A percentile compares a stretch with the other conserved stretches of the same genome.
Evolutionary conservation across 2,888 invertebrate genomes (phyloP).

Genomic region (Amblyteles armatorius): DNA sequence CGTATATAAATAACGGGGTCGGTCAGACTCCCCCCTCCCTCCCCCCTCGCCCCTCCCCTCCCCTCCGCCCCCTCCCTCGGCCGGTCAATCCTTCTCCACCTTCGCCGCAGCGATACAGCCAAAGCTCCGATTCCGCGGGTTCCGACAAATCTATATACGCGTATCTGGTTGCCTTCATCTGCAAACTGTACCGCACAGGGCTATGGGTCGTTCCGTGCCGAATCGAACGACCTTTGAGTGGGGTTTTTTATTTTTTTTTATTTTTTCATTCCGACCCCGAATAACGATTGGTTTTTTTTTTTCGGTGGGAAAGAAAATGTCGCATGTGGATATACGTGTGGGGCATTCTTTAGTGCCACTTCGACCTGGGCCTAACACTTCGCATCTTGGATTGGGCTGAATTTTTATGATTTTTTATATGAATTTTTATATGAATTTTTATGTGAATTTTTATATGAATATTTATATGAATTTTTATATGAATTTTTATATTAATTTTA

Average conservation of each 20-base stretch:
- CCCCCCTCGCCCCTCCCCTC: constrained; percentile 5
- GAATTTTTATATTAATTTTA: no score
- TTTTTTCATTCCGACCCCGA: neutral
- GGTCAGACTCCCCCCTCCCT: neutral
- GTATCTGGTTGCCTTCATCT: constrained; percentile 41
- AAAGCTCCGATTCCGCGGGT: neutral
- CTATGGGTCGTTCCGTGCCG: neutral
- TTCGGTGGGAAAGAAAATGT: no score
- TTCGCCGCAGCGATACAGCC: constrained; percentile 48
- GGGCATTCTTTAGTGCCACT: no score
- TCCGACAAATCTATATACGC: neutral
- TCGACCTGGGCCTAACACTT: no score
- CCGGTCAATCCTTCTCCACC: constrained; percentile 46
- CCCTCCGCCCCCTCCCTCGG: constrained; percentile 26
- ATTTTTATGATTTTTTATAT: no score
- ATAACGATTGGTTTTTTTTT: no score
- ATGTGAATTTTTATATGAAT: no score
- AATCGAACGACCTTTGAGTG: neutral
- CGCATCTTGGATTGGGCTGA: no score
- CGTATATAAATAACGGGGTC: constrained; percentile 57
- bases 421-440: no score
- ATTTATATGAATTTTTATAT: no score
- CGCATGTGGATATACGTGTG: no score
- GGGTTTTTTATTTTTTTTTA: neutral
- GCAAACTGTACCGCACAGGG: constrained; percentile 3